phyloP scores from a whole-genome alignment of 2,888 invertebrate genomes.

The Pheosia tremula region DNA sequence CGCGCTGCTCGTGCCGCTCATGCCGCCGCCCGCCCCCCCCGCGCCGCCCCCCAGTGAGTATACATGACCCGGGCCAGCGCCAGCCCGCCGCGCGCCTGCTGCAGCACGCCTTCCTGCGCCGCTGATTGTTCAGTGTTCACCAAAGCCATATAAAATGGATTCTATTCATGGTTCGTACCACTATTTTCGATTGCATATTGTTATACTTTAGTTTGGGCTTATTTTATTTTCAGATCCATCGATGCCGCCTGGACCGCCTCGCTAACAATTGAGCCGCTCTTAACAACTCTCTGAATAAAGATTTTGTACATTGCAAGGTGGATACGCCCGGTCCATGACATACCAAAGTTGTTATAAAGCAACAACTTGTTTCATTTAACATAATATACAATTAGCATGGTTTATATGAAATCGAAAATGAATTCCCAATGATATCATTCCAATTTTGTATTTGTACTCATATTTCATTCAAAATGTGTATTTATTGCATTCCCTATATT shows the following conservation, averaged over 20 bases:
- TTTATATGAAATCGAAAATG: constrained; percentile 10
- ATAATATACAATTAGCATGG: constrained; percentile 8
- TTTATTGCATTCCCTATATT: constrained; percentile 47
- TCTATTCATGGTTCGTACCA: too few species aligned
- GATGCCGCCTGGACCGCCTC: constrained; percentile 37
- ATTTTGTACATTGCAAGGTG: constrained; percentile 7
- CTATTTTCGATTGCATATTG: too few species aligned
- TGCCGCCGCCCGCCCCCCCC: too few species aligned
- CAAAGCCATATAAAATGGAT: too few species aligned
- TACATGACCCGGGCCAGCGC: too few species aligned
- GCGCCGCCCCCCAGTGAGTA: too few species aligned
- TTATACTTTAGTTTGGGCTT: background rate
- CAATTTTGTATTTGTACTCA: constrained; percentile 25
- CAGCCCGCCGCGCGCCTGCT: too few species aligned
- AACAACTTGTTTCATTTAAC: constrained; percentile 23
- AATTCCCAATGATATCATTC: constrained; percentile 52
- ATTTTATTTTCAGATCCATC: constrained; percentile 33
- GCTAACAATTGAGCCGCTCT: constrained; percentile 7
- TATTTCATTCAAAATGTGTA: constrained; percentile 27
- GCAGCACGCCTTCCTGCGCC: too few species aligned
- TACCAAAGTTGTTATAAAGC: constrained; percentile 51
- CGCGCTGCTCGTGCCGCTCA: too few species aligned
- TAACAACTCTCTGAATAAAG: background rate
- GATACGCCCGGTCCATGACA: constrained; percentile 42
- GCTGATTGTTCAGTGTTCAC: too few species aligned